These are phyloP conservation scores for Phylloscopus trochiloides DNA, from an alignment of 2,113 vertebrate species.

Conservation along the genomic window DNA sequence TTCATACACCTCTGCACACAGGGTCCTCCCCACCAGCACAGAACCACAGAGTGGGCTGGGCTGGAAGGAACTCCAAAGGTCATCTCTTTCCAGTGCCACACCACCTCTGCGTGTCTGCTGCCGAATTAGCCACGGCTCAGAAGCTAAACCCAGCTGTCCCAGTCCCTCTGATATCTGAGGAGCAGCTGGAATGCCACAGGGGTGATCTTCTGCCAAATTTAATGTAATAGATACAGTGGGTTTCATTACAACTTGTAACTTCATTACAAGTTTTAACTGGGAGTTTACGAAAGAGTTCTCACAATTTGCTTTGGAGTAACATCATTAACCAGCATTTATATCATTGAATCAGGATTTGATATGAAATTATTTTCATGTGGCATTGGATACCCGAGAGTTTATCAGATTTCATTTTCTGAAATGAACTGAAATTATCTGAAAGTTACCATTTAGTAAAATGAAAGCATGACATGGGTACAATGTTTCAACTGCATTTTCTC, in stretches of 20 bases:
- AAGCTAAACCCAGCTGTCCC: not conserved
- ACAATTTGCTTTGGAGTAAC: not conserved
- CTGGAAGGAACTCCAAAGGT: not conserved
- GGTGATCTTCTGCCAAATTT: not conserved
- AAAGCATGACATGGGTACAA: not conserved
- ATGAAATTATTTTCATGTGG: not conserved
- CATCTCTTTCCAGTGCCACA: not conserved
- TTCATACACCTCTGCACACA: not conserved
- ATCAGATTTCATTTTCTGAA: not conserved
- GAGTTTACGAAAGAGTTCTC: not conserved
- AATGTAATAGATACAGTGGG: not conserved
- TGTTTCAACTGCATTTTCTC: not conserved
- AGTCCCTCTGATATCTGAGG: not conserved
- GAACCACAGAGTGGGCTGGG: not conserved
- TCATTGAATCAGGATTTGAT: not conserved
- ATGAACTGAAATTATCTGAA: not conserved
- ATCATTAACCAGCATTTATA: not conserved
- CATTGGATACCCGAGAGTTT: not conserved
- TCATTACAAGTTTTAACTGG: not conserved
- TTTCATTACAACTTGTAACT: not conserved
- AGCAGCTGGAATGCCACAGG: not conserved
- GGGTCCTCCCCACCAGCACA: not conserved
- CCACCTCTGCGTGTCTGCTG: not conserved
- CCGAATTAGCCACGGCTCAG: accelerated
- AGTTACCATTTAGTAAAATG: not conserved